These are phyloP conservation scores for Osmerus eperlanus DNA, from an alignment of 2,113 vertebrate genomes.

Conservation along the genomic window DNA sequence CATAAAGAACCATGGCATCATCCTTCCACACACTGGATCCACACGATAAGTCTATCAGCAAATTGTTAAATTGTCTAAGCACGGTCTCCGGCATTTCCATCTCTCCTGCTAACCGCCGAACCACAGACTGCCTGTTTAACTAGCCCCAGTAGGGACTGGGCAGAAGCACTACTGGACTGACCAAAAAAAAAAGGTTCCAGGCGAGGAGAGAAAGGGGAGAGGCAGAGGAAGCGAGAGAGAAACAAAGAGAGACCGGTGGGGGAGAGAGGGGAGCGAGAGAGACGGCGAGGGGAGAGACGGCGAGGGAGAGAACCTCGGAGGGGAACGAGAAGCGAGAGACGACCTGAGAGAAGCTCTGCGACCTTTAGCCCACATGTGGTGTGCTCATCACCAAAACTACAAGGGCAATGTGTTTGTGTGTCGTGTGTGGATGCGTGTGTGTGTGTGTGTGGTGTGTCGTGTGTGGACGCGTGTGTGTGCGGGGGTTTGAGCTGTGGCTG, in stretches of 20 bases:
- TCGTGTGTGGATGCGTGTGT: conserved; percentile 1
- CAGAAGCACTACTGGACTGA: neutral
- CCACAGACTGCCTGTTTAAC: neutral
- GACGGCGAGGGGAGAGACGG: neutral
- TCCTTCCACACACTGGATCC: neutral
- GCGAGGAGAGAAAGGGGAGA: no score
- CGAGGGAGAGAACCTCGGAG: conserved; percentile 2
- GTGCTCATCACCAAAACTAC: conserved; percentile 40
- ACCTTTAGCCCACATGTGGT: conserved; percentile 66
- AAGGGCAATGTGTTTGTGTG: conserved; percentile 14
- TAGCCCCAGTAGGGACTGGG: neutral
- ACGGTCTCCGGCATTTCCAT: no score
- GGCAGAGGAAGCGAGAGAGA: conserved; percentile 14
- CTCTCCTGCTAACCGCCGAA: neutral
- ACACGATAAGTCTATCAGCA: neutral
- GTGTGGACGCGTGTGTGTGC: conserved; percentile 1
- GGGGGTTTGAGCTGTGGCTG: conserved; percentile 22
- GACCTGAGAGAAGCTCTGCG: conserved; percentile 19
- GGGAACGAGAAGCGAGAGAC: conserved; percentile 13
- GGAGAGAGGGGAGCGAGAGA: neutral
- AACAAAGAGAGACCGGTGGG: conserved; percentile 28
- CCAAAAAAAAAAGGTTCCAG: neutral
- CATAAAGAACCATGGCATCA: neutral
- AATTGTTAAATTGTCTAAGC: no score
- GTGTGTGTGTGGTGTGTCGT: neutral